Conservation (phyloP, 2,797 vertebrate genomes). For the Sebastolobus altivelis region DNA sequence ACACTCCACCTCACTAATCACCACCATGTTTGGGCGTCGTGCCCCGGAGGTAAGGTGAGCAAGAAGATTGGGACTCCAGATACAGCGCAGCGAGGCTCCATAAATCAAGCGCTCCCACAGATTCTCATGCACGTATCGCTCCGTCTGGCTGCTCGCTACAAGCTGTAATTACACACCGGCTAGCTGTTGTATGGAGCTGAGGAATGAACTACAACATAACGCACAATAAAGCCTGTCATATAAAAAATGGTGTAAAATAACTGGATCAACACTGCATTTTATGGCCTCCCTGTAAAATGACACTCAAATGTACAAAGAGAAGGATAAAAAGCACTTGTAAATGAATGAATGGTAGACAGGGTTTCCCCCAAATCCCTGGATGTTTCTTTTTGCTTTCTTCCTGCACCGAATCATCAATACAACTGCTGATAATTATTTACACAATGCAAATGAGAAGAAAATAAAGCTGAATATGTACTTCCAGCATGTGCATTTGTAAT, state of each 20-base stretch:
- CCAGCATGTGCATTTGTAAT: too few relatives aligned
- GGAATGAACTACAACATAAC: constrained; percentile 93
- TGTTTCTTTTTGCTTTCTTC: background rate
- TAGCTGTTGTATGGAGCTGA: constrained; percentile 88
- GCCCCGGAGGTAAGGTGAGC: constrained; percentile 89
- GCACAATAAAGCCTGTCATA: constrained; percentile 96
- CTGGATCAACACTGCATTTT: constrained; percentile 94
- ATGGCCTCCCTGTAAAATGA: constrained; percentile 90
- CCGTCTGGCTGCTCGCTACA: constrained; percentile 92
- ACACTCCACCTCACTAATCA: constrained; percentile 79
- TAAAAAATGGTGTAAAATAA: constrained; percentile 96
- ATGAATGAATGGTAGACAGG: constrained; percentile 11
- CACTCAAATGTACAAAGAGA: constrained; percentile 73
- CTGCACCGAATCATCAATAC: background rate
- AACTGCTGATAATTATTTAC: background rate
- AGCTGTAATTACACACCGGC: constrained; percentile 97
- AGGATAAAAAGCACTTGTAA: constrained; percentile 48
- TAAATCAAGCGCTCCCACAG: constrained; percentile 93
- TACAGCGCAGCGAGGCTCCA: constrained; percentile 85
- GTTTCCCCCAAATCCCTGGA: constrained; percentile 24
- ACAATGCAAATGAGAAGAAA: background rate
- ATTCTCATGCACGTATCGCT: constrained; percentile 91
- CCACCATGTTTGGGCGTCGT: constrained; percentile 81
- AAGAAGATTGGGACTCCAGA: constrained; percentile 89
- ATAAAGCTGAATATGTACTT: constrained; percentile 4